Evolutionary conservation across 2,113 vertebrate species (phyloP).

Genomic region (Malurus elegans): DNA sequence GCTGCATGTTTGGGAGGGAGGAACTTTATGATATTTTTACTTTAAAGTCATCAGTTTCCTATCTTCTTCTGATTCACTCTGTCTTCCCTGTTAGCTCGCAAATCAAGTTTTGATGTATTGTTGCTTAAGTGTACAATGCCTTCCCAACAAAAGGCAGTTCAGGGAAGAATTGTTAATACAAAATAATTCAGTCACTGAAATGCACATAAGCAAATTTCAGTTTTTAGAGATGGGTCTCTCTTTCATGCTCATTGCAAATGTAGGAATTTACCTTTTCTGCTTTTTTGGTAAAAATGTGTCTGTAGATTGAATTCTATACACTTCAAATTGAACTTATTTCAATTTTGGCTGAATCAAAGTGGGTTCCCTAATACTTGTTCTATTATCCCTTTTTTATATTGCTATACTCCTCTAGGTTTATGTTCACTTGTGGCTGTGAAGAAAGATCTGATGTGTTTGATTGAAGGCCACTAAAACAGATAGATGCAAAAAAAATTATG

Average conservation of each 20-base stretch:
- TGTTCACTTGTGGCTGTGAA: neutral
- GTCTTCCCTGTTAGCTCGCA: neutral
- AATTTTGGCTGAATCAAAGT: neutral
- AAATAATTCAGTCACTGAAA: neutral
- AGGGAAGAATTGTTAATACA: neutral
- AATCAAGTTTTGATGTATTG: neutral
- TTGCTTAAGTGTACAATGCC: neutral
- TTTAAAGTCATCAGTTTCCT: neutral
- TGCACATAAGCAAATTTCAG: neutral
- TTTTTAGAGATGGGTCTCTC: neutral
- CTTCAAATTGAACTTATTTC: neutral
- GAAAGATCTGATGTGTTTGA: neutral
- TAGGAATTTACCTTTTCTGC: neutral
- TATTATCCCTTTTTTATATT: neutral
- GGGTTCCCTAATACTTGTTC: neutral
- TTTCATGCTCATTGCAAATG: neutral
- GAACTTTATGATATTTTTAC: neutral
- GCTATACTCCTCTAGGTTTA: neutral
- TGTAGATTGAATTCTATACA: neutral
- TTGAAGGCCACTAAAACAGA: neutral
- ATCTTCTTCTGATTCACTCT: neutral
- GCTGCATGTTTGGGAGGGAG: neutral
- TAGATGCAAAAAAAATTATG: neutral
- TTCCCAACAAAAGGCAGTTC: neutral
- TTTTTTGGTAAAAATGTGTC: neutral